Evolutionary conservation across 2,797 vertebrate genomes (phyloP).

Genomic region (Falco concolor): DNA sequence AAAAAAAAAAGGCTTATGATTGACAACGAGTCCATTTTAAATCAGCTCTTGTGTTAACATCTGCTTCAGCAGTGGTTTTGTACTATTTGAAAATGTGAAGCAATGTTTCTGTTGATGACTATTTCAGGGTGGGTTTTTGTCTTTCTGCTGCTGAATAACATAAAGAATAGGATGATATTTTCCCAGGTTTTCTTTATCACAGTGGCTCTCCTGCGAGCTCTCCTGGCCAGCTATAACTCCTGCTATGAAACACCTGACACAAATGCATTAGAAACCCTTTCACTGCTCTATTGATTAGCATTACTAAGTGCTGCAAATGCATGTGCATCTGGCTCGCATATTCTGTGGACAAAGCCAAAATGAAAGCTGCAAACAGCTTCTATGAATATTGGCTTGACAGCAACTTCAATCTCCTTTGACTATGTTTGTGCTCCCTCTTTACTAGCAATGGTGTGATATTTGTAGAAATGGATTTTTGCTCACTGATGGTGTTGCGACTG

Average conservation of each 20-base stretch:
- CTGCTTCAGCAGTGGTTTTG: neutral
- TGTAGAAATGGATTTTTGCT: neutral
- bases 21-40: neutral
- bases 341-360: neutral
- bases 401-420: neutral
- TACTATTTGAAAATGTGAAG: neutral
- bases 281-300: neutral
- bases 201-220: neutral
- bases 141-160: neutral
- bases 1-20: neutral
- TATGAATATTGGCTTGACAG: neutral
- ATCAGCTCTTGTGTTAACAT: neutral
- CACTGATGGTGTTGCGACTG: neutral
- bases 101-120: neutral
- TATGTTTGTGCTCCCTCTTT: neutral
- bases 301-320: neutral
- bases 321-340: neutral
- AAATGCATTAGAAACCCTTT: neutral
- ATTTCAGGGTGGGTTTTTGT: neutral
- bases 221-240: neutral
- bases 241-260: neutral
- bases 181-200: neutral
- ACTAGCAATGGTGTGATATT: neutral
- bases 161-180: neutral
- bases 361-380: neutral